A percentile compares a stretch with the other conserved stretches of the same genome.
Conservation (phyloP, 1,140 invertebrate genomes). For the Drosophila pseudoobscura region DNA sequence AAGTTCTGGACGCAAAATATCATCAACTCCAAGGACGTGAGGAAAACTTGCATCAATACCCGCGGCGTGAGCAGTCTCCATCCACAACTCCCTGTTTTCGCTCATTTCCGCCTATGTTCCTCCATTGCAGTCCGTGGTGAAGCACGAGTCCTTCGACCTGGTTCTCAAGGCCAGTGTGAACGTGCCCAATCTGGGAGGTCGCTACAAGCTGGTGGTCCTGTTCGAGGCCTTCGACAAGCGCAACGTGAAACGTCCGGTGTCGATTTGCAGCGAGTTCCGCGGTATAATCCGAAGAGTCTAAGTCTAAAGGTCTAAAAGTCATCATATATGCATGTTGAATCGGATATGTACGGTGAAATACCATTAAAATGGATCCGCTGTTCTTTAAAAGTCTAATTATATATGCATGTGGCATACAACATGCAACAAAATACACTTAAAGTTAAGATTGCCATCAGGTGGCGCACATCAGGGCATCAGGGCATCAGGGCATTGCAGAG, state of each 20-base stretch:
- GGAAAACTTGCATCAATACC: slow-evolving; percentile 7
- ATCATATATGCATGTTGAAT: slow-evolving; percentile 41
- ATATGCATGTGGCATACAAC: too few species aligned
- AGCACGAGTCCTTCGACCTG: not conserved
- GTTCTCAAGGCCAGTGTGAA: not conserved
- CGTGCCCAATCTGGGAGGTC: not conserved
- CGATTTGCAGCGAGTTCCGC: slow-evolving; percentile 7
- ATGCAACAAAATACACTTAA: too few species aligned
- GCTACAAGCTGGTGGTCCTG: slow-evolving; percentile 5
- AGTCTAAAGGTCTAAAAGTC: slow-evolving; percentile 3
- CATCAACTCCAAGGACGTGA: slow-evolving; percentile 15
- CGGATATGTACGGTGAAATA: slow-evolving; percentile 24
- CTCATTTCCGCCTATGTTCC: too few species aligned
- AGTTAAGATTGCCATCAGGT: not conserved
- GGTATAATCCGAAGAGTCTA: not conserved
- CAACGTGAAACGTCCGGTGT: slow-evolving; percentile 4
- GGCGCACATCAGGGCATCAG: not conserved
- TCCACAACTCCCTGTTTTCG: too few species aligned
- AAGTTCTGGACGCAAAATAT: slow-evolving; percentile 22
- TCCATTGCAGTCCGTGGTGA: not conserved
- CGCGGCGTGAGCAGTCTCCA: not conserved
- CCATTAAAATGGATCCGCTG: slow-evolving; percentile 31
- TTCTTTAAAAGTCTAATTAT: not conserved
- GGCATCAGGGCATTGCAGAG: slow-evolving; percentile 1
- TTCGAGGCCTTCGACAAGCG: slow-evolving; percentile 18